Conservation (phyloP, 2,888 invertebrate genomes). For the Mechanitis messenoides region DNA sequence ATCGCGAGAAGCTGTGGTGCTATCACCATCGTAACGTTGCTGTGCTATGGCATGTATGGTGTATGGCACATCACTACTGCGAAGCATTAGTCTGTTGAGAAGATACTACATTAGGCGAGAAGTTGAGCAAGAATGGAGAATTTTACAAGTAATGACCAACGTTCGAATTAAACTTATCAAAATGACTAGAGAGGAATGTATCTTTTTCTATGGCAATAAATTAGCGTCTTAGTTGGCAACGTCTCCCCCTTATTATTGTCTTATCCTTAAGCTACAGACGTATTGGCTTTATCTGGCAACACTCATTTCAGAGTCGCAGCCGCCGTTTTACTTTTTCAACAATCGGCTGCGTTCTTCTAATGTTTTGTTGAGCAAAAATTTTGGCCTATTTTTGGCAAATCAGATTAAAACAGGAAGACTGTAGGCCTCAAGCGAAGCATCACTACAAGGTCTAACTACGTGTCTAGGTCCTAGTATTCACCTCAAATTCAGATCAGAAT, state of each 20-base stretch:
- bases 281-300: slow-evolving; percentile 10
- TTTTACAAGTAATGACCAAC: slow-evolving; percentile 41
- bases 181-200: slow-evolving; percentile 75
- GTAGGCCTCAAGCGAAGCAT: slow-evolving; percentile 69
- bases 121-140: slow-evolving; percentile 63
- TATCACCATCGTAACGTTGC: slow-evolving; percentile 41
- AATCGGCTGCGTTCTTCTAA: slow-evolving; percentile 15
- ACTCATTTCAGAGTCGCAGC: slow-evolving; percentile 12
- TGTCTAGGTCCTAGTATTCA: slow-evolving; percentile 60
- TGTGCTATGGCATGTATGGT: slow-evolving; percentile 51
- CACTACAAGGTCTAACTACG: slow-evolving; percentile 69
- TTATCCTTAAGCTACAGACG: slow-evolving; percentile 59
- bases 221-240: slow-evolving; percentile 63
- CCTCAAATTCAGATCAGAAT: slow-evolving; percentile 41
- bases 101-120: slow-evolving; percentile 63
- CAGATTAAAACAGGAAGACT: slow-evolving; percentile 56
- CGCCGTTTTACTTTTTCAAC: slow-evolving; percentile 11
- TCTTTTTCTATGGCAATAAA: slow-evolving; percentile 52
- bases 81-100: slow-evolving; percentile 45
- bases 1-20: slow-evolving; percentile 48
- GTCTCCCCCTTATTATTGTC: slow-evolving; percentile 65
- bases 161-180: slow-evolving; percentile 33
- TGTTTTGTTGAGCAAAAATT: slow-evolving; percentile 55
- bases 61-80: slow-evolving; percentile 69
- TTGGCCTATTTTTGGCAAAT: slow-evolving; percentile 69